Percentiles rank a stretch among this genome's conserved stretches.
phyloP scores from a whole-genome alignment of 2,888 invertebrate species.

The Thecophora atra region DNA sequence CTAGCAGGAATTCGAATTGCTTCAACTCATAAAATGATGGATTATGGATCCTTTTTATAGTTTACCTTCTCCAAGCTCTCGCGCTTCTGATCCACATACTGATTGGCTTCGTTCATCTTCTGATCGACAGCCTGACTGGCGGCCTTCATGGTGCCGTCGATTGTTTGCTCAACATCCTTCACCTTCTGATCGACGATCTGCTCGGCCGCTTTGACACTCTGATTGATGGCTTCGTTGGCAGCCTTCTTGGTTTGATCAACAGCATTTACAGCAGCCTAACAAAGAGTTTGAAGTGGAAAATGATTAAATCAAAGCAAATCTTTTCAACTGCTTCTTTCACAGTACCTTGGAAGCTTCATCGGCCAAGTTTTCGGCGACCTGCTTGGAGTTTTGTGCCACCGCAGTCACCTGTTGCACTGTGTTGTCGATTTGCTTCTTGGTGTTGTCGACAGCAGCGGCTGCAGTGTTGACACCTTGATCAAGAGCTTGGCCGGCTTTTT shows the following conservation, averaged over 20 bases:
- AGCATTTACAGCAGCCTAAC: slow-evolving; percentile 64
- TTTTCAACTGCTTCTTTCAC: neutral
- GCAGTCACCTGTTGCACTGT: slow-evolving; percentile 56
- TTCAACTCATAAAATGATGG: no score
- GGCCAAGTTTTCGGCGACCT: slow-evolving; percentile 60
- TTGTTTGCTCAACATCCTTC: slow-evolving; percentile 67
- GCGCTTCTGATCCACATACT: slow-evolving; percentile 72
- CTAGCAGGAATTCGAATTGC: no score
- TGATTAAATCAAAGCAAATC: neutral
- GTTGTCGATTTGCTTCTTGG: slow-evolving; percentile 57
- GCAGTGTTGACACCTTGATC: slow-evolving; percentile 61
- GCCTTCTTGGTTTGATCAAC: slow-evolving; percentile 67
- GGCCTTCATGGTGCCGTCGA: slow-evolving; percentile 70
- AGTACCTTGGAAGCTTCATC: slow-evolving; percentile 58
- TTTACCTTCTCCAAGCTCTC: slow-evolving; percentile 62
- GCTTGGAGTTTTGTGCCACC: slow-evolving; percentile 61
- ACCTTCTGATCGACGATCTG: slow-evolving; percentile 67
- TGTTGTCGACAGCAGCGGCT: slow-evolving; percentile 54
- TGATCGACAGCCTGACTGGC: slow-evolving; percentile 70
- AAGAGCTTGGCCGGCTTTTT: slow-evolving; percentile 62
- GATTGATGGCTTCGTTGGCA: slow-evolving; percentile 67
- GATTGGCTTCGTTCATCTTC: slow-evolving; percentile 73
- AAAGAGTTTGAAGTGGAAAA: slow-evolving; percentile 7
- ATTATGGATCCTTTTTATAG: no score
- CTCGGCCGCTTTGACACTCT: slow-evolving; percentile 67